Conservation (phyloP, 1,140 invertebrate species). For the Grapholita molesta region DNA sequence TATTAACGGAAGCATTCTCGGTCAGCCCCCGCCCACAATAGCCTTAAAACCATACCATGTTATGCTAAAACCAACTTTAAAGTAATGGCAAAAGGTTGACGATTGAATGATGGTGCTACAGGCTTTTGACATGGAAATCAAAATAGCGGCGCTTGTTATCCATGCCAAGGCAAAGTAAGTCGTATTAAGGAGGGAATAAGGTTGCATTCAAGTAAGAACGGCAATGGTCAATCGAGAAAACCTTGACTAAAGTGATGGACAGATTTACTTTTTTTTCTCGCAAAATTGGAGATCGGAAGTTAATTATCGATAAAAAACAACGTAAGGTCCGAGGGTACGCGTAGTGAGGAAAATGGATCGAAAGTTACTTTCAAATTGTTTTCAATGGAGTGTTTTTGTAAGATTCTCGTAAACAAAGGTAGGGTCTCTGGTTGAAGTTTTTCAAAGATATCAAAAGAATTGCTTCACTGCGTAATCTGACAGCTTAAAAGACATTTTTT, state of each 20-base stretch:
- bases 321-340: conserved; percentile 28
- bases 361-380: conserved; percentile 4
- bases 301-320: conserved; percentile 46
- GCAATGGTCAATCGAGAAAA: conserved; percentile 26
- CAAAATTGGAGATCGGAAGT: conserved; percentile 55
- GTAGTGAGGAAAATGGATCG: conserved; percentile 1
- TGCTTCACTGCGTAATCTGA: background rate
- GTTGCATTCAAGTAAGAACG: conserved; percentile 25
- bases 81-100: background rate
- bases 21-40: conserved; percentile 37
- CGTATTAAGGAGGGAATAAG: conserved; percentile 21
- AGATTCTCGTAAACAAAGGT: background rate
- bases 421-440: background rate
- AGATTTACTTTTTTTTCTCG: conserved; percentile 34
- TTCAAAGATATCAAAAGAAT: background rate
- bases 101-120: background rate
- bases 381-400: background rate
- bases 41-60: background rate
- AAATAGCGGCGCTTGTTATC: background rate
- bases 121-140: background rate
- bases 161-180: background rate
- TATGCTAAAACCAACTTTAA: conserved; percentile 30
- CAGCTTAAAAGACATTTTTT: background rate
- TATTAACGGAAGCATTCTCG: conserved; percentile 74
- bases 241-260: conserved; percentile 40